These are phyloP conservation scores for Eonycteris spelaea DNA, from an alignment of 2,113 vertebrate species.

Conservation along the genomic window DNA sequence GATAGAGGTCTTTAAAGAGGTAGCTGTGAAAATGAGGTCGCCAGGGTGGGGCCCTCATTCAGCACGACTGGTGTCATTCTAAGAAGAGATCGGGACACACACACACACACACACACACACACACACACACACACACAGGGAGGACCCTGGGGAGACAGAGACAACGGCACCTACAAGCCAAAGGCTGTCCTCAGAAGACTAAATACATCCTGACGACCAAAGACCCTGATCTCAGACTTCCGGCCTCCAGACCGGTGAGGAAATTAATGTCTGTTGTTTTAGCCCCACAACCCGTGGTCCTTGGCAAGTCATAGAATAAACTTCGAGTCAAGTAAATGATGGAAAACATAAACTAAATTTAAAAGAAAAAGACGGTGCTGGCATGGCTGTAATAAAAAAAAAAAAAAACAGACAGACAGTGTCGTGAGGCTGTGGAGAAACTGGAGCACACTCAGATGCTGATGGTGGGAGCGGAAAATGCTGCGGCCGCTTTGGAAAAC, in stretches of 20 bases:
- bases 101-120: neutral
- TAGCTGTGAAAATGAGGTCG: neutral
- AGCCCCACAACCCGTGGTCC: neutral
- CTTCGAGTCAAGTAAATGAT: neutral
- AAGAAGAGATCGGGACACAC: neutral
- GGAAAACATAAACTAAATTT: neutral
- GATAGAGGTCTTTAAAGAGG: neutral
- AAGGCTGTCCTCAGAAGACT: neutral
- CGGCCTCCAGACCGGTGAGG: neutral
- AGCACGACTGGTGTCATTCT: neutral
- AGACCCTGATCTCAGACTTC: neutral
- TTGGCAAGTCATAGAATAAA: neutral
- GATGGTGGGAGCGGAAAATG: neutral
- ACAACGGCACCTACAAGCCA: neutral
- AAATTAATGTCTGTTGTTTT: neutral
- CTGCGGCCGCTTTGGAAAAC: neutral
- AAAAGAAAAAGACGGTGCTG: neutral
- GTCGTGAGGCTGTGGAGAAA: neutral
- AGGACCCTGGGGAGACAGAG: neutral
- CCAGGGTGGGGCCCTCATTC: neutral
- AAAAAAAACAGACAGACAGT: no score
- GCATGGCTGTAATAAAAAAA: neutral
- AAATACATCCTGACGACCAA: neutral
- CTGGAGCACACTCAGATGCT: neutral
- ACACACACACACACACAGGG: neutral